Base-by-base conservation (phyloP, 2,888 invertebrate species). In the Isoperla grammatica region DNA sequence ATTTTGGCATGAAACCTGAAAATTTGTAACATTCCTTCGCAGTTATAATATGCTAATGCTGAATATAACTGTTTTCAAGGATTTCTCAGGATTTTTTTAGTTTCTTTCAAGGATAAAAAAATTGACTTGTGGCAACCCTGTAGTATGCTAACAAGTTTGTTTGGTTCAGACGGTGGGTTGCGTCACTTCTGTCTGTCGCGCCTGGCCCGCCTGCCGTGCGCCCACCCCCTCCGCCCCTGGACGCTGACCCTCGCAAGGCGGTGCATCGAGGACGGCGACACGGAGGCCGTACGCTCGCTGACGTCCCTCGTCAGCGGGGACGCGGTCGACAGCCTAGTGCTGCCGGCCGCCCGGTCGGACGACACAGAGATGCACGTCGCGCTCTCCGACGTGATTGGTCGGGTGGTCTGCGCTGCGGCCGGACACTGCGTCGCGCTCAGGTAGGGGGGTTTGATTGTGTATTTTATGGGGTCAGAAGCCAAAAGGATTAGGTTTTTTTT, bases 361-460 rank as follows among this genome's bases (percentile, higher is more conserved):
- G 64, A 67, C 4, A 35, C 63, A 19, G 55, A 64, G 29, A 60
- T 72, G 23, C 67, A 69, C 5, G 67, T 69, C 60, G 68, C 67
- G 4, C 65, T 73, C 29, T 69, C 68, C 3, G 64, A 61, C 48
- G 61, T 66, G 17, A 62, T 74, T 15, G 71, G 72, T 3, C 66
- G 65, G n/a, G 60, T 71, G 3, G 39, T 53, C 37, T 53, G 53
- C 20, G 37, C 39, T 15, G 19, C 39, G n/a, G 53, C 53, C 3
- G 53, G 53, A 2, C 35, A 12, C 15, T 23, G 23, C n/a, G 23
- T n/a, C 6, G 22, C 13, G 3, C 6, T 23, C 3, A 49, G 49
- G 49, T 49, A n/a, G 5, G 49, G 15, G 9, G 8, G n/a, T 43
- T 15, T 6, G 8, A 37, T 37, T n/a, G n/a, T n/a, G n/a, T n/a